phyloP scores from a whole-genome alignment of 2,113 vertebrate genomes.

The Callorhinus ursinus region DNA sequence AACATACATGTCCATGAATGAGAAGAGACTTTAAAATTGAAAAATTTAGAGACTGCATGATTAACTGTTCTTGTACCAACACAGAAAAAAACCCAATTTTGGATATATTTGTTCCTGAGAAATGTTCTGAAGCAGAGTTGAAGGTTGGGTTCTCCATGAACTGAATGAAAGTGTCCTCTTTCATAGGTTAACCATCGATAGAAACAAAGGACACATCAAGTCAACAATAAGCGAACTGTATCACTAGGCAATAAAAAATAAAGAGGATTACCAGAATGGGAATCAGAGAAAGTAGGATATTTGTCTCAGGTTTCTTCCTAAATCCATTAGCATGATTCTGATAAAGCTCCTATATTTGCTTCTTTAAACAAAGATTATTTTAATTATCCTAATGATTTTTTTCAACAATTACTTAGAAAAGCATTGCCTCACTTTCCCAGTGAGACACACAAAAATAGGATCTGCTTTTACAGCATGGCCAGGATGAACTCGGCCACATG shows the following conservation, averaged over 20 bases:
- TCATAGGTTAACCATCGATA: conserved; percentile 35
- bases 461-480: conserved; percentile 24
- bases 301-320: conserved; percentile 36
- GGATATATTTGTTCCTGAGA: neutral
- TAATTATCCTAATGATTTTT: conserved; percentile 66
- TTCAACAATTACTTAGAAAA: conserved; percentile 53
- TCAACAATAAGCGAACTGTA: neutral
- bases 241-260: neutral
- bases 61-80: neutral
- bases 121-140: neutral
- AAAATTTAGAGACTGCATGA: neutral
- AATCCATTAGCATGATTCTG: neutral
- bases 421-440: conserved; percentile 45
- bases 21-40: conserved; percentile 45
- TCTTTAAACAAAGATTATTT: conserved; percentile 70
- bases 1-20: neutral
- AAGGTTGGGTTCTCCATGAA: neutral
- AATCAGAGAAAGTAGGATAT: neutral
- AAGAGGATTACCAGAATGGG: neutral
- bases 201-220: conserved; percentile 26
- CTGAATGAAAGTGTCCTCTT: neutral
- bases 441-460: conserved; percentile 34
- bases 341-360: conserved; percentile 11
- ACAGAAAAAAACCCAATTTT: neutral
- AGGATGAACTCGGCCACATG: neutral